Evolutionary conservation across 2,888 invertebrate genomes (phyloP).

Genomic region (Ornithoptera alexandrae): DNA sequence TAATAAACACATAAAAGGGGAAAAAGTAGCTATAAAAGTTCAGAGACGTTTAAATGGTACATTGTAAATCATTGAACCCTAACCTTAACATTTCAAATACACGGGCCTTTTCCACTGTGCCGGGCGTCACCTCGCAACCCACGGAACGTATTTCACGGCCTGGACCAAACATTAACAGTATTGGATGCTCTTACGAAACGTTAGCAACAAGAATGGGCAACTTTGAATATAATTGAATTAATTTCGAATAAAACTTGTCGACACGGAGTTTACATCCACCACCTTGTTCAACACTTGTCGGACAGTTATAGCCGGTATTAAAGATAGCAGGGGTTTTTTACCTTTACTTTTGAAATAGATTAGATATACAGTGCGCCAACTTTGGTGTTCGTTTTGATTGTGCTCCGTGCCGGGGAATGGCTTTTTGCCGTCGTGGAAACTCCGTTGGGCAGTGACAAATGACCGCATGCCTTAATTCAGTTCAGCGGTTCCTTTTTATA

Average conservation of each 20-base stretch:
- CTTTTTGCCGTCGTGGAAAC: constrained; percentile 31
- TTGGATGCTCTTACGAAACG: constrained; percentile 25
- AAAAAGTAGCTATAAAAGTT: background rate
- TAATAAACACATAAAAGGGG: too few species aligned
- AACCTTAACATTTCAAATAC: constrained; percentile 1
- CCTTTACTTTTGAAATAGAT: constrained; percentile 22
- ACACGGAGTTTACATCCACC: constrained; percentile 28
- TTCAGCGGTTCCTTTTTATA: constrained; percentile 4
- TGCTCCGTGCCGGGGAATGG: constrained; percentile 28
- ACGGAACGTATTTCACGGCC: constrained; percentile 18
- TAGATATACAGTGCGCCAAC: constrained; percentile 34
- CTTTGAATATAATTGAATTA: constrained; percentile 31
- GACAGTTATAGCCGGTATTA: constrained; percentile 27
- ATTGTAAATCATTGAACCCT: constrained; percentile 14
- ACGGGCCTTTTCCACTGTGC: constrained; percentile 26
- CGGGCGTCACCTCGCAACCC: constrained; percentile 22
- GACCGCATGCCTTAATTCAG: constrained; percentile 29
- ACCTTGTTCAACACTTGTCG: constrained; percentile 28
- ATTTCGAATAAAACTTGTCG: constrained; percentile 31
- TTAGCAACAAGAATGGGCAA: constrained; percentile 23
- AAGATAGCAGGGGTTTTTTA: constrained; percentile 25
- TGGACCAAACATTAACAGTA: constrained; percentile 26
- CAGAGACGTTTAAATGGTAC: background rate
- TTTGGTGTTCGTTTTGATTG: constrained; percentile 30
- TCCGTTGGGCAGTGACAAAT: constrained; percentile 31